These are phyloP conservation scores for Prostheceraeus crozeri DNA, from an alignment of 2,888 invertebrate genomes.

Conservation along the genomic window DNA sequence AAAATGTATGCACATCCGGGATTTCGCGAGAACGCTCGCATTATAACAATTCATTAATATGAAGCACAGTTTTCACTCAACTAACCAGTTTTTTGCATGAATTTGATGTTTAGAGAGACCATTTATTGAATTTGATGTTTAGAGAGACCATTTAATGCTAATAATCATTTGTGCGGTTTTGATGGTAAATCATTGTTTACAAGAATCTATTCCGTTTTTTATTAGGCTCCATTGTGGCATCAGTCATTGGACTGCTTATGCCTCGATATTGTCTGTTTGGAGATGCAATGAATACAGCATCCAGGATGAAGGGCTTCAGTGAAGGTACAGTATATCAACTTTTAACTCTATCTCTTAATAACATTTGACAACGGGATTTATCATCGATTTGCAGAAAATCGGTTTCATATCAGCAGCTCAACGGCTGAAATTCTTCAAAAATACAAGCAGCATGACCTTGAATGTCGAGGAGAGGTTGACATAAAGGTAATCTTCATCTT, in stretches of 20 bases:
- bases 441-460: background rate
- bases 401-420: constrained; percentile 20
- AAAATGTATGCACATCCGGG: too few species aligned
- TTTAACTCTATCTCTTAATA: too few species aligned
- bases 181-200: too few species aligned
- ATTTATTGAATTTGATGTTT: too few species aligned
- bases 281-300: constrained; percentile 29
- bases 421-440: constrained; percentile 12
- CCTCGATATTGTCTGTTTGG: constrained; percentile 27
- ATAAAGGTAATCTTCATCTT: too few species aligned
- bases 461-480: constrained; percentile 22
- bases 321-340: background rate
- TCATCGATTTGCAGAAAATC: constrained; percentile 17
- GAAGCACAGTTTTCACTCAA: too few species aligned
- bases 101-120: too few species aligned
- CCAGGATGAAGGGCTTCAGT: constrained; percentile 19
- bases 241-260: constrained; percentile 29
- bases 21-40: too few species aligned
- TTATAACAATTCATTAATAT: too few species aligned
- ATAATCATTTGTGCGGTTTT: too few species aligned
- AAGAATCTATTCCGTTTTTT: background rate
- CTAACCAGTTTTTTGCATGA: too few species aligned
- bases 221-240: constrained; percentile 24
- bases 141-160: too few species aligned
- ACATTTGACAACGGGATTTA: background rate